Base-by-base conservation (phyloP, 2,113 vertebrate species). In the Otus sunia region DNA sequence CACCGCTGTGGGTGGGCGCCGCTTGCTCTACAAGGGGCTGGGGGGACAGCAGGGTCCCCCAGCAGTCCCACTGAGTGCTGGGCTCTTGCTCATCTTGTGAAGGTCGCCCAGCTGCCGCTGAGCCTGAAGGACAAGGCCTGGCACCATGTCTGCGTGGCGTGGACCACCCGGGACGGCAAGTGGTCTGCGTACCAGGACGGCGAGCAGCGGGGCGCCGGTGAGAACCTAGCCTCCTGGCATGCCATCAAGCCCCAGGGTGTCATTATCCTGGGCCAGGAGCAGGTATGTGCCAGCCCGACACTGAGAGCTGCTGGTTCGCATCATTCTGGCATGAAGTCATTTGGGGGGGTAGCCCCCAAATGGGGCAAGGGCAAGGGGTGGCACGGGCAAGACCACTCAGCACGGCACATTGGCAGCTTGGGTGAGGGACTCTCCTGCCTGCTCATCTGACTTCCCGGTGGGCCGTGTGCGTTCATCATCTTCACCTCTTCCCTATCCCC, bases 141-240 rank as follows among this genome's bases (percentile, higher is more conserved):
- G 99, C 99, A 99, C 93, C 99, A 99, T 30, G 91, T 99, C 93
- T 99, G 99, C 2, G 98, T 99, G 68, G 98, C 99, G 21, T 99
- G 99, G 99, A 99, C 99, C 56, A 98, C 99, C 17, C 98, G 99
- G 68, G 99, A 99, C 0, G 99, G 99, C 15, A 98, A 99, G 90
- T 99, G 99, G 99, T 98, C 97, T 0, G 98, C 98, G 0, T 98
- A 98, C 85, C 99, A 99, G 96, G 98, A 99, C 0, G 99, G 99
- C 0, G 99, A 99, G 72, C 97, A 99, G 96, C 98, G 97, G 92
- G 99, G 98, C 1, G 98, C 98, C 0, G 99, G 99, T 0, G 99
- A 99, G 89, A 99, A 99, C 56, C 97, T 99, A 95, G 99, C 99
- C 4, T 98, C 99, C 83, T 99, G 99, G 99, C 99, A 99, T 17